Evolutionary conservation across 2,797 vertebrate genomes (phyloP).

Genomic region (Gymnopithys bicolor): DNA sequence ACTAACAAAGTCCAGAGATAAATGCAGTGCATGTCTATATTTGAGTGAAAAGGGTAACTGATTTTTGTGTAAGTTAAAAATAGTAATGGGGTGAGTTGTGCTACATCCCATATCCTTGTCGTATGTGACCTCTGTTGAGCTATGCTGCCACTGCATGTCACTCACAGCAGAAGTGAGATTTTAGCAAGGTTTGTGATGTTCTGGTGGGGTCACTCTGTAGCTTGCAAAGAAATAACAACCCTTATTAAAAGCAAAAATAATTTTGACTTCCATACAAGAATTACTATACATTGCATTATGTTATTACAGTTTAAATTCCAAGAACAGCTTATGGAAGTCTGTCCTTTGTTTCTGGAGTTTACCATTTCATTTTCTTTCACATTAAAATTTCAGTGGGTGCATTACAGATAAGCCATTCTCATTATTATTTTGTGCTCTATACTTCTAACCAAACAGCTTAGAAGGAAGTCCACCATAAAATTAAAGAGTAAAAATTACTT

Average conservation of each 20-base stretch:
- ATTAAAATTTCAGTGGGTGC: not conserved
- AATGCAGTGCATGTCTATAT: not conserved
- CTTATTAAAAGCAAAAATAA: not conserved
- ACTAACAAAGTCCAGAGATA: not conserved
- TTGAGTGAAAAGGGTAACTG: not conserved
- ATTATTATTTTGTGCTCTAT: not conserved
- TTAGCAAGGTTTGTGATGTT: not conserved
- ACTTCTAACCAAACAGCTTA: not conserved
- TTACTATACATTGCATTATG: not conserved
- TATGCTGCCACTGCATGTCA: not conserved
- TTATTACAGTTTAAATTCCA: not conserved
- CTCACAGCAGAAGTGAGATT: not conserved
- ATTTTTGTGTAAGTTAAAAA: not conserved
- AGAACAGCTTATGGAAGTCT: not conserved
- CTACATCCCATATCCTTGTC: not conserved
- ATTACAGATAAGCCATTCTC: not conserved
- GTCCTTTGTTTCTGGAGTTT: not conserved
- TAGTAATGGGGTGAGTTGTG: not conserved
- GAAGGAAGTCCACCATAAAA: not conserved
- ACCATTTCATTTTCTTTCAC: not conserved
- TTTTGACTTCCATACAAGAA: not conserved
- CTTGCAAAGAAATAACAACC: not conserved
- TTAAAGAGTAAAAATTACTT: accelerated
- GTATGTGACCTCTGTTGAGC: not conserved
- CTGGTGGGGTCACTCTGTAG: not conserved